Percentiles rank a stretch among this genome's conserved stretches.
These are phyloP conservation scores for Sebastes glaucus DNA, from an alignment of 2,797 vertebrate genomes.

Conservation along the genomic window DNA sequence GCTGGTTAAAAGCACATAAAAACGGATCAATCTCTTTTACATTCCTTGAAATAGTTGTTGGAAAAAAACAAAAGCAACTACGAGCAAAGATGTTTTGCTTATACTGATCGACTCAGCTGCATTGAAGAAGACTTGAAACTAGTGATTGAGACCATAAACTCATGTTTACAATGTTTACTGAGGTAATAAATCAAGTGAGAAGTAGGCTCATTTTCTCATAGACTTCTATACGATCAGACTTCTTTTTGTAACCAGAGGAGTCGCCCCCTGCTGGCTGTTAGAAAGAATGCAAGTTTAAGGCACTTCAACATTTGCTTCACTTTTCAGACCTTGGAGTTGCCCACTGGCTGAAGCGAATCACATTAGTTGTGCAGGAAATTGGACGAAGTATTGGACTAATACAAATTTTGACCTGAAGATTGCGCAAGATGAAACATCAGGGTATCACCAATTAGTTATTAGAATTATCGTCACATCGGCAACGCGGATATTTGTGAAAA, in stretches of 20 bases:
- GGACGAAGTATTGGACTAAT: background rate
- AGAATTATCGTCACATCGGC: background rate
- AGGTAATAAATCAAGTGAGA: too few species aligned
- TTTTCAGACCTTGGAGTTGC: too few species aligned
- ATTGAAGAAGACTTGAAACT: too few species aligned
- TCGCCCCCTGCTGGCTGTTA: too few species aligned
- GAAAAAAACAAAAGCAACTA: background rate
- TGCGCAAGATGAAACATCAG: background rate
- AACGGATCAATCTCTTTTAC: background rate
- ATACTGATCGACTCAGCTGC: background rate
- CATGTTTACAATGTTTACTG: too few species aligned
- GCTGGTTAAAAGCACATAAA: background rate
- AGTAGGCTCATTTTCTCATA: too few species aligned
- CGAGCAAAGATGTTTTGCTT: background rate
- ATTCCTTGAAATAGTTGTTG: background rate
- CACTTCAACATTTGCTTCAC: too few species aligned
- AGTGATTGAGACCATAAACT: fast-evolving
- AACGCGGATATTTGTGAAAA: background rate
- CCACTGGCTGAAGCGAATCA: background rate
- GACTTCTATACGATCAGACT: fast-evolving
- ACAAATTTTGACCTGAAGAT: background rate
- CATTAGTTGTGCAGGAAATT: background rate
- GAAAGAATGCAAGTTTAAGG: too few species aligned
- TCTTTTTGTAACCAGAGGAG: too few species aligned
- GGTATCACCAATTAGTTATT: background rate